Evolutionary conservation across 2,113 vertebrate genomes (phyloP).

Genomic region (Cyrtonyx montezumae): DNA sequence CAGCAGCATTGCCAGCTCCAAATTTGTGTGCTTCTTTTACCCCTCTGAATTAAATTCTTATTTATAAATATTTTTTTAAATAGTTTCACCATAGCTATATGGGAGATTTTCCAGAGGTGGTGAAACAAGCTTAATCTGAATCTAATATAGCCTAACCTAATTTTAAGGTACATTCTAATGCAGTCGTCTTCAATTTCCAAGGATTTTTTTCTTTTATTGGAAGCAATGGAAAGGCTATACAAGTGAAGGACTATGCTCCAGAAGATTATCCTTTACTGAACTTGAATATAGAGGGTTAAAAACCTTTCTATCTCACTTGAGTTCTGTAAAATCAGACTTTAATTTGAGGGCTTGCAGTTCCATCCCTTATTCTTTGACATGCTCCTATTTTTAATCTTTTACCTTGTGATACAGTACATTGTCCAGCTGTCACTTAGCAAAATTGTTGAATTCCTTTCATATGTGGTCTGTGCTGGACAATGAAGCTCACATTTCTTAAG

Average conservation of each 20-base stretch:
- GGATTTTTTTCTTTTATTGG: neutral
- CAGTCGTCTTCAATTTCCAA: neutral
- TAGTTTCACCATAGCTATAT: neutral
- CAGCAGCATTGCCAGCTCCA: neutral
- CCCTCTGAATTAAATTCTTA: neutral
- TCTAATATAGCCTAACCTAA: neutral
- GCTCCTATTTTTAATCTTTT: neutral
- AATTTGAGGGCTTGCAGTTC: neutral
- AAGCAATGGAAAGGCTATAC: neutral
- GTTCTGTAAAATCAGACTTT: constrained; percentile 5
- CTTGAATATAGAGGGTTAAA: constrained; percentile 4
- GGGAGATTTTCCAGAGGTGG: neutral
- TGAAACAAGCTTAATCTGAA: neutral
- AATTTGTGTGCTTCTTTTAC: neutral
- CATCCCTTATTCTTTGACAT: constrained; percentile 7
- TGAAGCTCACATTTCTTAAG: constrained; percentile 26
- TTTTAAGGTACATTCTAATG: neutral
- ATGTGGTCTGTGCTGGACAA: neutral
- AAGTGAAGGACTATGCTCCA: neutral
- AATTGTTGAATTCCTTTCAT: constrained; percentile 30
- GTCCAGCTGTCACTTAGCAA: constrained; percentile 15
- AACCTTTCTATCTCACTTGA: neutral
- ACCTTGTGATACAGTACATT: neutral
- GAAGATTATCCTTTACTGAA: neutral
- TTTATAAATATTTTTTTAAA: neutral